phyloP scores from a whole-genome alignment of 1,140 invertebrate genomes.

The Megalopta genalis region DNA sequence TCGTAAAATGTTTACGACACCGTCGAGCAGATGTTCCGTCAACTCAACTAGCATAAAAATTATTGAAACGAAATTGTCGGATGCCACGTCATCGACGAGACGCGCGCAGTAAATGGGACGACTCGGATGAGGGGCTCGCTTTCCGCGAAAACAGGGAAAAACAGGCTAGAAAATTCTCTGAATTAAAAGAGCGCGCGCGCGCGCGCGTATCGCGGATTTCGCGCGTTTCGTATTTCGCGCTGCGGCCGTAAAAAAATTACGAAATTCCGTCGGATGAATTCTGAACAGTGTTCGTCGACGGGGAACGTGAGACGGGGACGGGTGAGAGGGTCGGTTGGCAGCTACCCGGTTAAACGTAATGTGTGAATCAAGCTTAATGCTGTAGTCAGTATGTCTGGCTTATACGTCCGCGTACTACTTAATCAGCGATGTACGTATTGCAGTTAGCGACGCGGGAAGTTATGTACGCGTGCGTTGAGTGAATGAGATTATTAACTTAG shows the following conservation, averaged over 20 bases:
- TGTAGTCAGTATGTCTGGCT: conserved; percentile 29
- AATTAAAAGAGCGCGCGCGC: background rate
- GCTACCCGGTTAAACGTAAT: background rate
- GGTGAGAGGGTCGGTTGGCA: background rate
- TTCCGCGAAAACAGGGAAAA: no score
- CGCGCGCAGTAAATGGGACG: no score
- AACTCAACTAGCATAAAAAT: no score
- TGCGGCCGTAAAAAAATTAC: background rate
- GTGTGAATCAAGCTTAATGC: conserved; percentile 28
- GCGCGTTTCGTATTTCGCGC: background rate
- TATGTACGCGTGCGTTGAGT: background rate
- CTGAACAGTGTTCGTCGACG: no score
- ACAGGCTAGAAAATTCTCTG: background rate
- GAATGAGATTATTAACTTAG: background rate
- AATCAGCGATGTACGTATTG: conserved; percentile 5
- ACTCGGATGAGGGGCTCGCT: no score
- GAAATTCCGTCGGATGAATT: background rate
- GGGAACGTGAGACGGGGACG: no score
- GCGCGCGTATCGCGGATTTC: background rate
- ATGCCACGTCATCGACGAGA: no score
- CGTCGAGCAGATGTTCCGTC: no score
- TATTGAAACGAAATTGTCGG: no score
- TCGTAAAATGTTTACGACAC: no score
- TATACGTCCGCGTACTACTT: conserved; percentile 17
- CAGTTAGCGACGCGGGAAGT: background rate